These are phyloP conservation scores for Neoitamus cyanurus DNA, from an alignment of 2,888 invertebrate species.

Conservation along the genomic window DNA sequence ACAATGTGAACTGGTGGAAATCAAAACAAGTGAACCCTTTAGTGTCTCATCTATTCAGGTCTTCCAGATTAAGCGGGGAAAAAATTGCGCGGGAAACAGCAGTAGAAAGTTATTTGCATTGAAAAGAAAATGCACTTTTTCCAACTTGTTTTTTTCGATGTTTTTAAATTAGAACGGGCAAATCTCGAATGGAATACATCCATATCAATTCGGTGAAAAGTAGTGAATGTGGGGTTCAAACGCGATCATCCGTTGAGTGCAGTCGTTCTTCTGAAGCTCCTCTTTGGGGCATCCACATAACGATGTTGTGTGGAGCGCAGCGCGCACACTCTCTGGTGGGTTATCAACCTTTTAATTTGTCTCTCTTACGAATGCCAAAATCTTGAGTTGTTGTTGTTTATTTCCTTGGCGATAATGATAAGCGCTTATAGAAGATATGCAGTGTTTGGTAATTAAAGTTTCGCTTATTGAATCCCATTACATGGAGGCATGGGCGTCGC, in stretches of 20 bases:
- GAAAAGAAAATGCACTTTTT: slow-evolving; percentile 30
- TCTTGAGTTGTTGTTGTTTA: too few species aligned
- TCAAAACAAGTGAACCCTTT: slow-evolving; percentile 5
- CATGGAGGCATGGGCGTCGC: too few species aligned
- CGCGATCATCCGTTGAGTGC: background rate
- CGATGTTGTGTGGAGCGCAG: too few species aligned
- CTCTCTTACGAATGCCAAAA: too few species aligned
- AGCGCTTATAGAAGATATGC: too few species aligned
- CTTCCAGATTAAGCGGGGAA: background rate
- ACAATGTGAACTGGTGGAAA: slow-evolving; percentile 9
- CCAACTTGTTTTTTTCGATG: background rate
- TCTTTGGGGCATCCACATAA: too few species aligned
- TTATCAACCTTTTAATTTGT: too few species aligned
- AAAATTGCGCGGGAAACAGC: slow-evolving; percentile 9
- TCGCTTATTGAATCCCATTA: too few species aligned
- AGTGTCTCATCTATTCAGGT: background rate
- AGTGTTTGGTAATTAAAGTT: too few species aligned
- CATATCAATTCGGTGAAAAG: background rate
- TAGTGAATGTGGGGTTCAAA: background rate
- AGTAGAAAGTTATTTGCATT: slow-evolving; percentile 50
- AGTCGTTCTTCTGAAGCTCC: too few species aligned
- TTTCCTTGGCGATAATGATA: too few species aligned
- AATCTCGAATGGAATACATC: background rate
- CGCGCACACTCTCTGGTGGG: too few species aligned
- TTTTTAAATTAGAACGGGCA: background rate